phyloP scores from a whole-genome alignment of 2,113 vertebrate genomes.

The Chaetorhynchus papuensis region DNA sequence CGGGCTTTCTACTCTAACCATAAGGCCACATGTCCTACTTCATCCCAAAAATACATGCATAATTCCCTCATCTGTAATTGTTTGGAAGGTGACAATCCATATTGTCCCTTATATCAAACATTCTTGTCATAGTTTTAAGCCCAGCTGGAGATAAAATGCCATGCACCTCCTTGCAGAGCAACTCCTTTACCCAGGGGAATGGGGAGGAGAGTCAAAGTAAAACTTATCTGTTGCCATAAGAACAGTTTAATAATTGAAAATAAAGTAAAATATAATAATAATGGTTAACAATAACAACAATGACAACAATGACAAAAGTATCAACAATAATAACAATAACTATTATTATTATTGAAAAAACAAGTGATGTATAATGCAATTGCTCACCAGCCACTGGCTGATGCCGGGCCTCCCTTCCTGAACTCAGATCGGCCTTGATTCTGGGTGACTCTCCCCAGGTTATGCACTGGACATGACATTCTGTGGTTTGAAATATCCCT shows the following conservation, averaged over 20 bases:
- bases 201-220: not conserved
- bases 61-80: not conserved
- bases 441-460: not conserved
- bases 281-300: not conserved
- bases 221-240: not conserved
- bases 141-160: not conserved
- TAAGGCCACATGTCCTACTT: not conserved
- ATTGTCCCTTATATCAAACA: not conserved
- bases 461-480: not conserved
- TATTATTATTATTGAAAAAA: not conserved
- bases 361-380: not conserved
- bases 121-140: not conserved
- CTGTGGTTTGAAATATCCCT: not conserved
- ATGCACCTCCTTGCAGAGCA: fast-evolving
- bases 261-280: not conserved
- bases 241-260: not conserved
- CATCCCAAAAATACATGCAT: not conserved
- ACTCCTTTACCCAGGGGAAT: fast-evolving
- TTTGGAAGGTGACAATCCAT: not conserved
- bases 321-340: no score
- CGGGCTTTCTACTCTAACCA: not conserved
- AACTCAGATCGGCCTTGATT: fast-evolving
- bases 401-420: not conserved
- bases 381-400: not conserved
- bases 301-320: not conserved